Evolutionary conservation across 2,888 invertebrate species (phyloP).

Genomic region (Eustalomyia histrio): DNA sequence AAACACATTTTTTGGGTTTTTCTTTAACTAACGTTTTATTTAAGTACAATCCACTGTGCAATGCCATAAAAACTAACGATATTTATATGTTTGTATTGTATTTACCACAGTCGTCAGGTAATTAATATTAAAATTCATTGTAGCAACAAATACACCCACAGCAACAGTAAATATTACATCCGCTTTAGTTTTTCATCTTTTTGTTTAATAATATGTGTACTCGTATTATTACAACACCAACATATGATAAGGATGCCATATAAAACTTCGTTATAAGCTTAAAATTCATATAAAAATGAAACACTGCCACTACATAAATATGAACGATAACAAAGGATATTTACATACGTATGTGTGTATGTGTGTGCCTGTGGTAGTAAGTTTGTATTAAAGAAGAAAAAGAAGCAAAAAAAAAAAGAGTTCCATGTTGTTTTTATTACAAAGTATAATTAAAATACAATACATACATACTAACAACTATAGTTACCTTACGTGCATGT

Average conservation of each 20-base stretch:
- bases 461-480: background rate
- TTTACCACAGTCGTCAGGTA: conserved; percentile 31
- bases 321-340: background rate
- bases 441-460: conserved; percentile 7
- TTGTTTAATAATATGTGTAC: background rate
- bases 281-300: conserved; percentile 1
- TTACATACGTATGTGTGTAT: background rate
- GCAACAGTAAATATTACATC: conserved; percentile 8
- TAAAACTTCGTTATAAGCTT: conserved; percentile 21
- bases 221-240: background rate
- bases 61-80: too few species aligned
- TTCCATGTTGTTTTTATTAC: conserved; percentile 3
- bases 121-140: conserved; percentile 50
- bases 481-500: background rate
- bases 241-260: conserved; percentile 12
- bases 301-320: background rate
- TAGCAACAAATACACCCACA: conserved; percentile 16
- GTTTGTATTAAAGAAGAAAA: background rate
- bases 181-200: background rate
- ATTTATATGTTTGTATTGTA: background rate
- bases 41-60: too few species aligned
- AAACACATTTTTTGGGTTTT: too few species aligned
- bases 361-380: background rate
- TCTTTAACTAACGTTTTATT: too few species aligned
- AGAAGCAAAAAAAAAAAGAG: background rate